Percentiles rank a stretch among this genome's conserved stretches.
Evolutionary conservation across 2,113 vertebrate species (phyloP).

Genomic region (Elachura formosa): DNA sequence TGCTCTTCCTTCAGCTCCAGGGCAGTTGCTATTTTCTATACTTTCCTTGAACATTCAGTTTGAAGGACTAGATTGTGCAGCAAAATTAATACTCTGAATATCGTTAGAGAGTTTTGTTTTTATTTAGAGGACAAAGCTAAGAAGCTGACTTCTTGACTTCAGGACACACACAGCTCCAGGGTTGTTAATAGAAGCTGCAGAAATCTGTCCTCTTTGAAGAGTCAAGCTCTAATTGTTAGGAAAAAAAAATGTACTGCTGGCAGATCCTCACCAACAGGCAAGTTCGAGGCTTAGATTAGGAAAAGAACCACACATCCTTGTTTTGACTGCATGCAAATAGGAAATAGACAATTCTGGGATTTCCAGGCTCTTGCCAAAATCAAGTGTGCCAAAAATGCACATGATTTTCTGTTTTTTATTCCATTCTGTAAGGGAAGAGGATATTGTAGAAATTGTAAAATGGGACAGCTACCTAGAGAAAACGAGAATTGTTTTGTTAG

Average conservation of each 20-base stretch:
- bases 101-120: not conserved
- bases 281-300: not conserved
- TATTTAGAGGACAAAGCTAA: slow-evolving; percentile 3
- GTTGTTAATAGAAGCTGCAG: not conserved
- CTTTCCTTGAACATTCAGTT: not conserved
- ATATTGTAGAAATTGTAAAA: not conserved
- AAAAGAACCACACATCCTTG: not conserved
- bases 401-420: not conserved
- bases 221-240: not conserved
- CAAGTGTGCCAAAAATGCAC: not conserved
- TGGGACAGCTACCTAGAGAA: slow-evolving; percentile 22
- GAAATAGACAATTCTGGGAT: not conserved
- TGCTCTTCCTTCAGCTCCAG: not conserved
- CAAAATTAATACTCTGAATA: not conserved
- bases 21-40: not conserved
- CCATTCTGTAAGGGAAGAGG: not conserved
- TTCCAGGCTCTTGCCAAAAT: slow-evolving; percentile 25
- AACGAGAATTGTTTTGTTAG: slow-evolving; percentile 3
- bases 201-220: not conserved
- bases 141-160: not conserved
- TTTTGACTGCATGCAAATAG: slow-evolving; percentile 33
- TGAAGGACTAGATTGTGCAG: not conserved
- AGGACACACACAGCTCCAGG: not conserved
- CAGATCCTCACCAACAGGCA: not conserved
- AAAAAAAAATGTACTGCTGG: not conserved